A percentile compares a stretch with the other conserved stretches of the same genome.
Evolutionary conservation across 2,888 invertebrate species (phyloP).

Genomic region (Caenorhabditis macrosperma): DNA sequence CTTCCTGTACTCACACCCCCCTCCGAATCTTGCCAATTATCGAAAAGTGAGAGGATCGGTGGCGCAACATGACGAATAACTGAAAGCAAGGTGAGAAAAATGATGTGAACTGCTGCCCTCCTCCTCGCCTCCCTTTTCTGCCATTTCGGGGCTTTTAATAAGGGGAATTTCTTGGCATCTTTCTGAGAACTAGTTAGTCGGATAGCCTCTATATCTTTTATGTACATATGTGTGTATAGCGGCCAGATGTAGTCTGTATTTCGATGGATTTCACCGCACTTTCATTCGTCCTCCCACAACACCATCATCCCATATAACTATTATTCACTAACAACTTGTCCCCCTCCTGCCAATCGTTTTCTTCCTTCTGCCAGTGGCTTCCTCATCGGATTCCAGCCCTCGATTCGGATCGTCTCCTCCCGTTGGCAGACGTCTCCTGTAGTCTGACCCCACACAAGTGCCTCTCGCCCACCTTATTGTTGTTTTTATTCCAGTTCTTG

Average conservation of each 20-base stretch:
- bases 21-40: conserved; percentile 59
- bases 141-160: conserved; percentile 43
- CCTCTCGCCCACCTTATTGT: not conserved
- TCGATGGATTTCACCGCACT: conserved; percentile 62
- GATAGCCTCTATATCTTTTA: conserved; percentile 59
- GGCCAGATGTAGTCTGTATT: conserved; percentile 59
- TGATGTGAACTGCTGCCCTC: conserved; percentile 19
- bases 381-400: conserved; percentile 6
- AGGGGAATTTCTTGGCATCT: conserved; percentile 52
- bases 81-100: conserved; percentile 36
- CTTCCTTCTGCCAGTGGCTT: conserved; percentile 14
- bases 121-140: conserved; percentile 4
- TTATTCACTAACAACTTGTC: conserved; percentile 60
- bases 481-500: conserved; percentile 21
- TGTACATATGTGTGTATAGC: conserved; percentile 60
- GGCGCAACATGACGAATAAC: conserved; percentile 55
- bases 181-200: conserved; percentile 52
- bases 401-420: not conserved
- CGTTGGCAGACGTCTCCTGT: not conserved
- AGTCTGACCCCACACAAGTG: conserved; percentile 3
- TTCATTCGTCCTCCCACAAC: conserved; percentile 56
- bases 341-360: conserved; percentile 48
- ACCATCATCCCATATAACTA: conserved; percentile 54
- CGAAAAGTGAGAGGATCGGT: conserved; percentile 59
- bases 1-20: conserved; percentile 54